Conservation (phyloP, 2,888 invertebrate species). For the Zaprionus bogoriensis region DNA sequence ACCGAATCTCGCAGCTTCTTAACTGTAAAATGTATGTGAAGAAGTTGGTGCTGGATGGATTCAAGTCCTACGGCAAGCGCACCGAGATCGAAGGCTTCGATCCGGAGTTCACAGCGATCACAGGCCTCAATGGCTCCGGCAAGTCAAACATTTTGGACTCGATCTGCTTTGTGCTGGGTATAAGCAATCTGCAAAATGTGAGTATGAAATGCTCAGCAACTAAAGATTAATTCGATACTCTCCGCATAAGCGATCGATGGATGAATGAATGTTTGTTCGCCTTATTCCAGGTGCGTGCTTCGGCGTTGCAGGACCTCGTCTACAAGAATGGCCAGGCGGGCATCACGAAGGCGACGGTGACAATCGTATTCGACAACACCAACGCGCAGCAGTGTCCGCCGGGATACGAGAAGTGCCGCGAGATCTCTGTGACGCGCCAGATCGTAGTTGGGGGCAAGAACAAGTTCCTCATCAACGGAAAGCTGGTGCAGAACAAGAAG, state of each 20-base stretch:
- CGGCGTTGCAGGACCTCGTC: constrained; percentile 96
- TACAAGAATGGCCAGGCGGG: constrained; percentile 99
- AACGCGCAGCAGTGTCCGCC: constrained; percentile 92
- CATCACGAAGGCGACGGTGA: constrained; percentile 96
- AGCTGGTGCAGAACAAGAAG: constrained; percentile 93
- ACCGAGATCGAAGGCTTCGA: constrained; percentile 97
- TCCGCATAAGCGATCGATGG: too few relatives aligned
- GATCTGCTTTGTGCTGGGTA: constrained; percentile 98
- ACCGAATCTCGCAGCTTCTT: neutral
- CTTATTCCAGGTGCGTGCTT: constrained; percentile 90
- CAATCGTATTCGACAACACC: constrained; percentile 96
- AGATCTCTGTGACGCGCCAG: constrained; percentile 96
- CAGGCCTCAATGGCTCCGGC: constrained; percentile 98
- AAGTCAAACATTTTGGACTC: constrained; percentile 99
- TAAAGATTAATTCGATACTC: too few relatives aligned
- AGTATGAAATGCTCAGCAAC: too few relatives aligned
- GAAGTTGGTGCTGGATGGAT: constrained; percentile 96
- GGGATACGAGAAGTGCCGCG: constrained; percentile 94
- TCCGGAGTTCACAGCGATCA: constrained; percentile 97
- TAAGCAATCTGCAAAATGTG: constrained; percentile 95
- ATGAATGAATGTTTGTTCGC: too few relatives aligned
- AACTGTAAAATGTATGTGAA: constrained; percentile 91
- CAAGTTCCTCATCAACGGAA: constrained; percentile 97
- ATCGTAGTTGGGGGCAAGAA: constrained; percentile 92
- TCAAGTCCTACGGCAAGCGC: constrained; percentile 97